phyloP scores from a whole-genome alignment of 30 jellyfish, hydroid and myxozoan species.

The Hydractinia echinata region DNA sequence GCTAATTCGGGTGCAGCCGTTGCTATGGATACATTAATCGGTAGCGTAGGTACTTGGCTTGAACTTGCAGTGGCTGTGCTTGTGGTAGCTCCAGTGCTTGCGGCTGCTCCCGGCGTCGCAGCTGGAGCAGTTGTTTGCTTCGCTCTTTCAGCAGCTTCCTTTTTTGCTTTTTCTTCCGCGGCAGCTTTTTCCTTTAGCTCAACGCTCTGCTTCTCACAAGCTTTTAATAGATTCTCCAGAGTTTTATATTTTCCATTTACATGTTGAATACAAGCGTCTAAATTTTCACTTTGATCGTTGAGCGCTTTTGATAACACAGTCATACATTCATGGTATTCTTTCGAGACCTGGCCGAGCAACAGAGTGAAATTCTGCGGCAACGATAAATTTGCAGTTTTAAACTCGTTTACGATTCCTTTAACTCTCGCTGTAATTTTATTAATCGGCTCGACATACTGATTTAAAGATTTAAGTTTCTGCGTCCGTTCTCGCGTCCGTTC shows the following conservation, averaged over 20 bases:
- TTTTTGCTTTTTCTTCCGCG: slow-evolving; percentile 36
- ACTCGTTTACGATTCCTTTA: no score
- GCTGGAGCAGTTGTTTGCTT: slow-evolving; percentile 41
- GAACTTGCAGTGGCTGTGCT: background rate
- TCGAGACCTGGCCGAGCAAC: slow-evolving; percentile 11
- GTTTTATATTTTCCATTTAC: background rate
- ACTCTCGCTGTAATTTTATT: no score
- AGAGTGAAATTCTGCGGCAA: slow-evolving; percentile 6
- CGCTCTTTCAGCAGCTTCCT: slow-evolving; percentile 40
- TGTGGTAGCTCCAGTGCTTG: background rate
- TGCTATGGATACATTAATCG: background rate
- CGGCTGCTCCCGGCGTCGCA: slow-evolving; percentile 4
- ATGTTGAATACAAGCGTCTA: background rate
- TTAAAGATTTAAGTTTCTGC: no score
- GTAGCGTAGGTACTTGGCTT: background rate
- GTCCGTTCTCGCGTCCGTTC: no score
- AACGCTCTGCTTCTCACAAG: slow-evolving; percentile 15
- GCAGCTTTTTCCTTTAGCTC: slow-evolving; percentile 20
- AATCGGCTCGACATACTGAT: no score
- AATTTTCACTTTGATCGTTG: background rate
- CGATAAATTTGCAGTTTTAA: background rate
- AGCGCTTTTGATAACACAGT: background rate
- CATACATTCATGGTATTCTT: background rate
- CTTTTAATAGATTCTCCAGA: slow-evolving; percentile 11
- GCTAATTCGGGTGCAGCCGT: slow-evolving; percentile 17